Evolutionary conservation across 2,113 vertebrate genomes (phyloP).

Genomic region (Takifugu flavidus): DNA sequence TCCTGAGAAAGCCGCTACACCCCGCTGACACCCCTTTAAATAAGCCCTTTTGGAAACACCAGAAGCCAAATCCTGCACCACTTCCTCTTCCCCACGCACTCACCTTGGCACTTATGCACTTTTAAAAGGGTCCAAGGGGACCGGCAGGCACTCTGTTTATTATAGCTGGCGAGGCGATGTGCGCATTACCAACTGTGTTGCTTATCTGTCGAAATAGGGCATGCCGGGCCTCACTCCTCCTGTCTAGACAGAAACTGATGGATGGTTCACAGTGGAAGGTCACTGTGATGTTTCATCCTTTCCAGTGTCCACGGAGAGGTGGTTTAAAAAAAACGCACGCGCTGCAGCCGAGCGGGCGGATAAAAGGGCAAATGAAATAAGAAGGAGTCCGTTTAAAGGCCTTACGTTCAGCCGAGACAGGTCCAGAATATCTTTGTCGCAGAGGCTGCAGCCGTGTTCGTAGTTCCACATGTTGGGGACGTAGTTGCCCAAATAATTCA

Average conservation of each 20-base stretch:
- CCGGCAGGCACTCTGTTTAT: constrained; percentile 30
- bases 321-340: constrained; percentile 20
- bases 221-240: background rate
- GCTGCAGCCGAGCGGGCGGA: background rate
- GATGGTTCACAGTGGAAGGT: constrained; percentile 20
- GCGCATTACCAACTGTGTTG: constrained; percentile 9
- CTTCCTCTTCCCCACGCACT: constrained; percentile 62
- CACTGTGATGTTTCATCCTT: constrained; percentile 21
- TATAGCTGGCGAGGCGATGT: constrained; percentile 48
- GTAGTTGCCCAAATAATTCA: constrained; percentile 95
- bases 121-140: constrained; percentile 56
- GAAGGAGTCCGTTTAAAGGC: constrained; percentile 37
- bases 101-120: constrained; percentile 34
- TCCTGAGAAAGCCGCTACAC: constrained; percentile 61
- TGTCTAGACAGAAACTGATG: constrained; percentile 45
- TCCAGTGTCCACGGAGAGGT: constrained; percentile 12
- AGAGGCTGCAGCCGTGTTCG: constrained; percentile 85
- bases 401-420: constrained; percentile 83
- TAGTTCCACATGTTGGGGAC: constrained; percentile 91
- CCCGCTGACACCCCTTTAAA: constrained; percentile 74
- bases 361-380: constrained; percentile 17
- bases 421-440: constrained; percentile 83
- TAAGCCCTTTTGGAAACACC: constrained; percentile 70
- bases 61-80: constrained; percentile 75
- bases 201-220: constrained; percentile 52